These are phyloP conservation scores for Leptinotarsa rubiginosa DNA, from an alignment of 2,888 invertebrate species.

Conservation along the genomic window DNA sequence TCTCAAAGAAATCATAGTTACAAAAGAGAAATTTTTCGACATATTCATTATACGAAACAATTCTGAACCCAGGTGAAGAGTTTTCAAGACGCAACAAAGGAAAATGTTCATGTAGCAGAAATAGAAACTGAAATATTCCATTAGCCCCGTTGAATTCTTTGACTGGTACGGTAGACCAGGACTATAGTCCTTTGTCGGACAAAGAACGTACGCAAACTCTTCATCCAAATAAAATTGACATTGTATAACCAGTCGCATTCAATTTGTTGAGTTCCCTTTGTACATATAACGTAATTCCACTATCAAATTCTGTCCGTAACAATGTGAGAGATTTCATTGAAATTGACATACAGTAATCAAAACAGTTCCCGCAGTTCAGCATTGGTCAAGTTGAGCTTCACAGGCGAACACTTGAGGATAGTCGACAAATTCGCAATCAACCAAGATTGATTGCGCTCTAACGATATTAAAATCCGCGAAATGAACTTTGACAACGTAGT, in stretches of 20 bases:
- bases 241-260: neutral
- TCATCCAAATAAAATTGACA: neutral
- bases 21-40: neutral
- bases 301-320: slow-evolving; percentile 4
- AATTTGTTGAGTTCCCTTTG: neutral
- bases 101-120: neutral
- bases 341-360: slow-evolving; percentile 18
- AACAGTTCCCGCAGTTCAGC: slow-evolving; percentile 10
- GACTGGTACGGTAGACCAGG: neutral
- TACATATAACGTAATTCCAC: neutral
- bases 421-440: slow-evolving; percentile 17
- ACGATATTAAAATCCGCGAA: slow-evolving; percentile 7
- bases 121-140: neutral
- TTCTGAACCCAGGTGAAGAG: neutral
- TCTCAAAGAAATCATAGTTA: too few species aligned
- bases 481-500: slow-evolving; percentile 9
- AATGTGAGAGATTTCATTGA: neutral
- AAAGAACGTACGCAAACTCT: neutral
- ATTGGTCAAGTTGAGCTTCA: slow-evolving; percentile 13
- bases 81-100: neutral
- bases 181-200: neutral
- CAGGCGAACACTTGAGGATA: slow-evolving; percentile 18
- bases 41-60: neutral
- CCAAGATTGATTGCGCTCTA: slow-evolving; percentile 17
- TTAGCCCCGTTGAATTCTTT: neutral